These are phyloP conservation scores for Trematocara variabile DNA, from an alignment of 2,113 vertebrate genomes.

Conservation along the genomic window DNA sequence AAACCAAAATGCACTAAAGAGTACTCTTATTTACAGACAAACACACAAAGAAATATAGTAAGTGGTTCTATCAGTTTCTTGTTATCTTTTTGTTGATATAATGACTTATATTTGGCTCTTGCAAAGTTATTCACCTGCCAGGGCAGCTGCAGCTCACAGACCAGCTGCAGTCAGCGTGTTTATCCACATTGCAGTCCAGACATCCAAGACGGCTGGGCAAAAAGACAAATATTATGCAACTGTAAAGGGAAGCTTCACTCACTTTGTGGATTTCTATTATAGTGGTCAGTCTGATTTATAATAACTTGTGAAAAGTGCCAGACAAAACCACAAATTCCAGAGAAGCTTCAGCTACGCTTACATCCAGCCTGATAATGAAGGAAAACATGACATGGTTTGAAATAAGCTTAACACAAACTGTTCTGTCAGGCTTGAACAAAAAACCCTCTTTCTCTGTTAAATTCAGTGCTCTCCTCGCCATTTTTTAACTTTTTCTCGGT, in stretches of 20 bases:
- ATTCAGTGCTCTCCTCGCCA: background rate
- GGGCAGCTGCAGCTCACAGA: slow-evolving; percentile 9
- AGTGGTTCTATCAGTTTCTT: background rate
- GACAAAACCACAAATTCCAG: background rate
- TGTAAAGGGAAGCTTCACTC: background rate
- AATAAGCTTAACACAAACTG: background rate
- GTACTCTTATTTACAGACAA: background rate
- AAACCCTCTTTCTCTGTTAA: background rate
- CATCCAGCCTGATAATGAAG: background rate
- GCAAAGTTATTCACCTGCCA: slow-evolving; percentile 33
- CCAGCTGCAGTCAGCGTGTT: slow-evolving; percentile 1
- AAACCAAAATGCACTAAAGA: background rate
- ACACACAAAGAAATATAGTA: background rate
- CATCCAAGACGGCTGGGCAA: background rate
- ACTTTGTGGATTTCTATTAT: background rate
- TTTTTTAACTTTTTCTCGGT: background rate
- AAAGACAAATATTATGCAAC: slow-evolving; percentile 17
- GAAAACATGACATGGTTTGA: background rate
- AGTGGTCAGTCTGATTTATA: background rate
- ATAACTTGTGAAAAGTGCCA: background rate
- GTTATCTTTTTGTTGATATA: background rate
- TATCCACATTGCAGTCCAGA: slow-evolving; percentile 3
- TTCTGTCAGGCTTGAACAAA: background rate
- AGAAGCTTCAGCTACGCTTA: background rate
- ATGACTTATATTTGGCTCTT: background rate